Evolutionary conservation across 2,113 vertebrate species (phyloP), one percentile per base, ranked within the genome.

Genomic region (Eretmochelys imbricata): DNA sequence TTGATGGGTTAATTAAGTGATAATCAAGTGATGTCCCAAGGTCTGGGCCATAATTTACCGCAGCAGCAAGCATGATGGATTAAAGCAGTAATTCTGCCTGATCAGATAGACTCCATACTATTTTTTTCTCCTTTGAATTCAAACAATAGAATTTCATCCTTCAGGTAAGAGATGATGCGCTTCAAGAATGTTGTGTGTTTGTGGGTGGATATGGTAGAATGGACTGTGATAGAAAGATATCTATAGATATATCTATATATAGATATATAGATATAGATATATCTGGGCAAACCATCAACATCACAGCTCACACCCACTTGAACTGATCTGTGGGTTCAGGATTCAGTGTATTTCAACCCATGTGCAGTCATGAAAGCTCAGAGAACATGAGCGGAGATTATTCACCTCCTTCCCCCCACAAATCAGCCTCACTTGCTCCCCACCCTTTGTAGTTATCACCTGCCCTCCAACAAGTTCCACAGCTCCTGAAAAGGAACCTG

Each of bases 1-100:
- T 54, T 31, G 88, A 84, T 59, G 25, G 75, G 48, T 87, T n/a
- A 88, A 94, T 96, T 95, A 97, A 69, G 83, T 95, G 79, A 59
- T 89, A 90, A 96, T 92, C 82, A 90, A 90, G 90, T 2, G 2
- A 38, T 90, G 22, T 91, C 57, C 49, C 42, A 78, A 69, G 5
- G 25, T 94, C 50, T 81, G 65, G 55, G 78, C 72, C 29, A 35
- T 78, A 91, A 85, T 38, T 94, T 85, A 57, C 49, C 11, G 38
- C 31, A 89, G n/a, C 35, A 93, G 12, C 51, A 80, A 96, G 81
- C 27, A 42, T 79, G 88, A 95, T 85, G 81, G 85, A 93, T 95
- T 84, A 83, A 92, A 95, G 69, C 59, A 91, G 59, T 94, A 92
- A 93, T 85, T 89, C 75, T 89, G 6, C 22, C 51, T 84, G 84